A percentile compares a stretch with the other conserved stretches of the same genome.
phyloP scores from a whole-genome alignment of 2,888 invertebrate species.

The Caenorhabditis panamensis region DNA sequence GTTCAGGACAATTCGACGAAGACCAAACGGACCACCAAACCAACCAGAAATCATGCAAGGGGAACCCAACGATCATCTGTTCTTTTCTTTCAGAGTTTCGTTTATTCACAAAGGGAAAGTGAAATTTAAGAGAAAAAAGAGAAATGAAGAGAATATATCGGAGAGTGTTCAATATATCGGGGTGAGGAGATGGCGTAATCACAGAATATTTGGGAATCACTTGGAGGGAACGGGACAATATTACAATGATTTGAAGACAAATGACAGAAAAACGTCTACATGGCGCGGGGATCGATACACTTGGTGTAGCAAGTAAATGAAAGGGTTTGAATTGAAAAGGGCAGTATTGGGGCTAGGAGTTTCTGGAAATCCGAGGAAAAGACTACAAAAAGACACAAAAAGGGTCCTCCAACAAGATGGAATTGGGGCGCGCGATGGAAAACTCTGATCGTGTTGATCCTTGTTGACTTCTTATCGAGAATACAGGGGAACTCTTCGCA shows the following conservation, averaged over 20 bases:
- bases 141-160: conserved; percentile 4
- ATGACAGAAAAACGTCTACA: background rate
- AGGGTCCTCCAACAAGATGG: conserved; percentile 20
- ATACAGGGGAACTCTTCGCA: background rate
- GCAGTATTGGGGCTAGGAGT: too few species aligned
- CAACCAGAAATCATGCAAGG: conserved; percentile 8
- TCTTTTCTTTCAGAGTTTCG: too few species aligned
- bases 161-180: conserved; percentile 36
- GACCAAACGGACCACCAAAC: background rate
- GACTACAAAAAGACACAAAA: background rate
- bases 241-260: background rate
- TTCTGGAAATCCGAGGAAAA: background rate
- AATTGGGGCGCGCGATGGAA: conserved; percentile 59
- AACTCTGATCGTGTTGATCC: background rate
- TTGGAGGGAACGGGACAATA: conserved; percentile 2
- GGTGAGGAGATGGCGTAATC: conserved; percentile 15
- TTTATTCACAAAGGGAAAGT: conserved; percentile 21
- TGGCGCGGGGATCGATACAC: background rate
- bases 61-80: background rate
- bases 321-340: background rate
- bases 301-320: background rate
- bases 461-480: background rate
- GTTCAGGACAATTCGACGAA: background rate
- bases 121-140: conserved; percentile 17
- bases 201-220: conserved; percentile 28